Evolutionary conservation across 37 sponge, comb jelly and placozoan genomes (phyloP).

Genomic region (Tethya wilhelma): DNA sequence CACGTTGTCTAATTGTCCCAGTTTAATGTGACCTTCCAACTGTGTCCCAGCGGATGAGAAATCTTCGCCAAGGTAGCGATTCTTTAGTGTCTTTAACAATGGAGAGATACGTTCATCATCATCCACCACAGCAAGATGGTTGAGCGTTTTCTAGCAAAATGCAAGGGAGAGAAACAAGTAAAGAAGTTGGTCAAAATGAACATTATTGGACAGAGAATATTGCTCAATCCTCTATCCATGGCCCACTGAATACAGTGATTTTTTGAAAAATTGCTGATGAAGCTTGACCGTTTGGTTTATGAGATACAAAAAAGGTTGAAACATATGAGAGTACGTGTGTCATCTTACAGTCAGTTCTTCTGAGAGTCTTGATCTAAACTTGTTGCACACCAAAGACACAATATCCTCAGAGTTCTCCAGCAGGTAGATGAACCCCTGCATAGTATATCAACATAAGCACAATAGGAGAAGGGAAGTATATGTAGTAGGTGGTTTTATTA

Average conservation of each 20-base stretch:
- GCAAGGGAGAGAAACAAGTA: too few relatives aligned
- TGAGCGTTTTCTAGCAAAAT: slow-evolving; percentile 62
- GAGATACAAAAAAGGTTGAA: neutral
- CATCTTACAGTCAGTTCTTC: slow-evolving; percentile 69
- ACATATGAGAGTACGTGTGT: neutral
- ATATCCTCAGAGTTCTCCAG: slow-evolving; percentile 53
- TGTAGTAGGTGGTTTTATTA: neutral
- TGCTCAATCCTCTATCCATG: too few relatives aligned
- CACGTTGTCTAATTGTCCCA: slow-evolving; percentile 53
- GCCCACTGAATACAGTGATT: too few relatives aligned
- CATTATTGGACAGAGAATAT: too few relatives aligned
- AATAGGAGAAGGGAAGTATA: neutral
- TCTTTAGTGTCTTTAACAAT: slow-evolving; percentile 60
- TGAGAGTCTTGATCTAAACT: slow-evolving; percentile 76
- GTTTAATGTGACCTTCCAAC: slow-evolving; percentile 34
- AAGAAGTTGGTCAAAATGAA: too few relatives aligned
- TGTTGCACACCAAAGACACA: slow-evolving; percentile 63
- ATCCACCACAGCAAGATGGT: slow-evolving; percentile 71
- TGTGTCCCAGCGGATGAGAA: slow-evolving; percentile 41
- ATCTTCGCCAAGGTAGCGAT: slow-evolving; percentile 65
- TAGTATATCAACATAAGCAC: too few relatives aligned
- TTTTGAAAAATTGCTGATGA: too few relatives aligned
- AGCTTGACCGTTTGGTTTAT: too few relatives aligned
- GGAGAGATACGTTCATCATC: slow-evolving; percentile 84
- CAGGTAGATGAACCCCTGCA: slow-evolving; percentile 84